Conservation (phyloP, 2,797 vertebrate genomes). For the Melanotaenia nigrans region DNA sequence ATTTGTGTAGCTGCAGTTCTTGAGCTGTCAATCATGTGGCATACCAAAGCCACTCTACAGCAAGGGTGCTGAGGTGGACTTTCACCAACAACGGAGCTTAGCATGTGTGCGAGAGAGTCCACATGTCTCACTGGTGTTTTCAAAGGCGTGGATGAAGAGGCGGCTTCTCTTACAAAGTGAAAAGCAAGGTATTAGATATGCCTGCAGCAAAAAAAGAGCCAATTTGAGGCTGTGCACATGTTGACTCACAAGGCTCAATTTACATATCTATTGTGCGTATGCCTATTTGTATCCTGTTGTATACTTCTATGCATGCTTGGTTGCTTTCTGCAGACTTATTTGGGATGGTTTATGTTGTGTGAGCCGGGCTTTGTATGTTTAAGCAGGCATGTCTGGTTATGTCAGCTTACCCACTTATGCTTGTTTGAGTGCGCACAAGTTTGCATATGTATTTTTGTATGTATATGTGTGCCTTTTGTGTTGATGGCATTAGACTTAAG, state of each 20-base stretch:
- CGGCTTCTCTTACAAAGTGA: conserved; percentile 20
- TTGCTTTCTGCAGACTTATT: conserved; percentile 35
- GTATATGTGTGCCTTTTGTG: conserved; percentile 23
- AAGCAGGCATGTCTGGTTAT: conserved; percentile 33
- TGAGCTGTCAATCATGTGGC: conserved; percentile 73
- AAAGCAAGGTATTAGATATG: conserved; percentile 47
- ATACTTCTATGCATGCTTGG: conserved; percentile 40
- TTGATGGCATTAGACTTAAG: conserved; percentile 28
- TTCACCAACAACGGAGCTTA: conserved; percentile 69
- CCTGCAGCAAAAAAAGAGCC: conserved; percentile 54
- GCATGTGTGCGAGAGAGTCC: conserved; percentile 9
- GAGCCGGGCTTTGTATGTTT: conserved; percentile 23
- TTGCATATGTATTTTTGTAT: conserved; percentile 7
- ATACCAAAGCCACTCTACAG: conserved; percentile 69
- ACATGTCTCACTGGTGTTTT: conserved; percentile 24
- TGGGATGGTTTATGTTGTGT: conserved; percentile 36
- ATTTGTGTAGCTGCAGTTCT: conserved; percentile 59
- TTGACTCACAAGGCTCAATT: conserved; percentile 60
- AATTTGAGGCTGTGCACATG: conserved; percentile 53
- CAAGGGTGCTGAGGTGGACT: conserved; percentile 75
- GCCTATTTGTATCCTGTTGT: conserved; percentile 37
- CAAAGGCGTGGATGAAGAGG: conserved; percentile 51
- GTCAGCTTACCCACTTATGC: conserved; percentile 31
- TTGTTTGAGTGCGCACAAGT: conserved; percentile 15
- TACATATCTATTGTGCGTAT: conserved; percentile 49